Evolutionary conservation across 2,113 vertebrate species (phyloP).

Genomic region (Geothlypis trichas): DNA sequence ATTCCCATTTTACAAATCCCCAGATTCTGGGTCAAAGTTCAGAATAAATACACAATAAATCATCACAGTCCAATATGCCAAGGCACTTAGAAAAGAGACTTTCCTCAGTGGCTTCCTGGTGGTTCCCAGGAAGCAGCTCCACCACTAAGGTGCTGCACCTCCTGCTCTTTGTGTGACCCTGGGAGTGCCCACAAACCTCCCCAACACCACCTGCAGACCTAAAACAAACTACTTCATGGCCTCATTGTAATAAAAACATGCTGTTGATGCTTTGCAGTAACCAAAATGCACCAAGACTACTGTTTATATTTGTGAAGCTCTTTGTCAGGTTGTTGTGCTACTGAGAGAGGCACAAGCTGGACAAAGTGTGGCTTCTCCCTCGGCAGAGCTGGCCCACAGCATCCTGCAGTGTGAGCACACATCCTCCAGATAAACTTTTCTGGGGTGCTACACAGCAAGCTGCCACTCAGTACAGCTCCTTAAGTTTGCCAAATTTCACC

Average conservation of each 20-base stretch:
- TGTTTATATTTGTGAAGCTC: not conserved
- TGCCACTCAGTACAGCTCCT: not conserved
- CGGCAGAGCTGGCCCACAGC: rapidly evolving
- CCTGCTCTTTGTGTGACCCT: rapidly evolving
- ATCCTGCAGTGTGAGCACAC: not conserved
- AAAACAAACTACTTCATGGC: not conserved
- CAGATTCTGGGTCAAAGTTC: not conserved
- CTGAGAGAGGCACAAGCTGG: not conserved
- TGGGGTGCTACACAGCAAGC: not conserved
- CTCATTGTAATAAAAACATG: not conserved
- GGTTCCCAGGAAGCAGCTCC: not conserved
- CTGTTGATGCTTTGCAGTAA: not conserved
- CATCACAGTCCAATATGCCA: rapidly evolving
- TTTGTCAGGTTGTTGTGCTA: not conserved
- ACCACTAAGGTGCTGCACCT: rapidly evolving
- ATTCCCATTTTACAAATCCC: not conserved
- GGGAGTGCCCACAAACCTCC: not conserved
- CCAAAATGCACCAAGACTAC: not conserved
- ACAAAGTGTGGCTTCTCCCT: not conserved
- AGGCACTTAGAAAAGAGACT: not conserved
- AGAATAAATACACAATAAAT: not conserved
- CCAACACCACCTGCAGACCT: not conserved
- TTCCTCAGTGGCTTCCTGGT: rapidly evolving
- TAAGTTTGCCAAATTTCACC: not conserved
- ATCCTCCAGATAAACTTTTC: not conserved